Conservation (phyloP, 2,113 vertebrate species). For the Grallaria varia region DNA sequence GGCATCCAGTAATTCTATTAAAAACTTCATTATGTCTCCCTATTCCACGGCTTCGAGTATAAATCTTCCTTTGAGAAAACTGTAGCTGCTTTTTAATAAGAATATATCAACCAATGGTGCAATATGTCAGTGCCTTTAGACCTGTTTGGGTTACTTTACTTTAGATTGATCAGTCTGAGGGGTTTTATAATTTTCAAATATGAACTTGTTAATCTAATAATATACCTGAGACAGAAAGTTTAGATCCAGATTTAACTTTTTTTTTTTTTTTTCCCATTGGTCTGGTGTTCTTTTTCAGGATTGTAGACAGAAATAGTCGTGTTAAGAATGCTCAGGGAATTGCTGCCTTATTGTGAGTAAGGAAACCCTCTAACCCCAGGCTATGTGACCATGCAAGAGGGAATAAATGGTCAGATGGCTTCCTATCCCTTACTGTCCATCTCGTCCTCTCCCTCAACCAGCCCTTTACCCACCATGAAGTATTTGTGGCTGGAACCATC, state of each 20-base stretch:
- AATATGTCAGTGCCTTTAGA: background rate
- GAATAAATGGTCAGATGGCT: background rate
- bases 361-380: background rate
- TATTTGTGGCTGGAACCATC: background rate
- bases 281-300: background rate
- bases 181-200: background rate
- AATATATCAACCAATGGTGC: background rate
- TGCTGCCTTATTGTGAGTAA: background rate
- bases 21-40: slow-evolving; percentile 3
- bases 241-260: background rate
- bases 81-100: background rate
- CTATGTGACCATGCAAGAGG: background rate
- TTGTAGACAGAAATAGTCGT: background rate
- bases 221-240: background rate
- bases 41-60: background rate
- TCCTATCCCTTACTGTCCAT: background rate
- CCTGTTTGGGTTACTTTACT: background rate
- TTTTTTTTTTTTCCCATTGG: background rate
- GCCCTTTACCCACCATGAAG: background rate
- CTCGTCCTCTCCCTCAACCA: background rate
- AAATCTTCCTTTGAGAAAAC: slow-evolving; percentile 8
- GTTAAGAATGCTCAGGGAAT: background rate
- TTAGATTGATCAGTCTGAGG: background rate
- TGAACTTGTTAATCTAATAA: background rate
- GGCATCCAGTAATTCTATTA: slow-evolving; percentile 29